Conservation (phyloP, 2,113 vertebrate species). For the Psammodynastes pulverulentus region DNA sequence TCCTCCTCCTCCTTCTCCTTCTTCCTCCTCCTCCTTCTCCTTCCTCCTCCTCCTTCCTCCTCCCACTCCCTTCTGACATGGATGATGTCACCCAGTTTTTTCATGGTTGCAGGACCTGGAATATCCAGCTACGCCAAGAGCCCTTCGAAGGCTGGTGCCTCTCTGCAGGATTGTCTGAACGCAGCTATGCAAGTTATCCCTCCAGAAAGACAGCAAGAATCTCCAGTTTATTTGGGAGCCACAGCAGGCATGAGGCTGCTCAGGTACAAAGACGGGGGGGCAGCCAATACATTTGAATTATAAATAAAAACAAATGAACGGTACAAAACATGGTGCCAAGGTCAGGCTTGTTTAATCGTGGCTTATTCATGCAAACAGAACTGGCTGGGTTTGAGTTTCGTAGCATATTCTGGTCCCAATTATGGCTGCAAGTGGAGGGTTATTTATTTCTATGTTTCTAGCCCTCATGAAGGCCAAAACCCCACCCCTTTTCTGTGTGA, state of each 20-base stretch:
- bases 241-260: slow-evolving; percentile 88
- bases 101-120: slow-evolving; percentile 59
- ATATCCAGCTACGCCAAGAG: slow-evolving; percentile 62
- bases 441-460: background rate
- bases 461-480: background rate
- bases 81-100: background rate
- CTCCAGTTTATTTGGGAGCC: slow-evolving; percentile 80
- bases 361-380: background rate
- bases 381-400: background rate
- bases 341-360: background rate
- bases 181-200: slow-evolving; percentile 72
- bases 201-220: slow-evolving; percentile 62
- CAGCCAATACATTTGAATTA: background rate
- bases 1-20: too few relatives aligned
- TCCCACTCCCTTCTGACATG: too few relatives aligned
- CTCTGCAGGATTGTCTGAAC: slow-evolving; percentile 71
- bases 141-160: slow-evolving; percentile 52
- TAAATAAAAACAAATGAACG: background rate
- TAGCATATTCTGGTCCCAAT: background rate
- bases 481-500: background rate
- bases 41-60: too few relatives aligned
- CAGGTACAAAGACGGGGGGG: slow-evolving; percentile 60
- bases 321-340: background rate
- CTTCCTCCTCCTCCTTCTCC: too few relatives aligned
- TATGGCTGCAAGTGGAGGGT: background rate